phyloP scores from a whole-genome alignment of 2,888 invertebrate species.

The Dioctria rufipes region DNA sequence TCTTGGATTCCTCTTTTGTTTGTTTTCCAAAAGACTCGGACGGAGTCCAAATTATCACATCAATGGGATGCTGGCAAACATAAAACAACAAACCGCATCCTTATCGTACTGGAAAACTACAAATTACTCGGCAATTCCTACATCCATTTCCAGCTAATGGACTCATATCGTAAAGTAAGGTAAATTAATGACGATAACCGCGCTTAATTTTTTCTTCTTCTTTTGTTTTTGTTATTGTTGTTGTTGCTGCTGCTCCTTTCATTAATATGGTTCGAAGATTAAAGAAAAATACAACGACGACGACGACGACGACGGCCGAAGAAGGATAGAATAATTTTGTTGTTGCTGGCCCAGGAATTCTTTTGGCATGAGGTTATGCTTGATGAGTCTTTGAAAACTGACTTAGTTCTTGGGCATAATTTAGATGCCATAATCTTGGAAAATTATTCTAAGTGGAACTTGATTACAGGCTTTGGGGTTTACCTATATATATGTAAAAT shows the following conservation, averaged over 20 bases:
- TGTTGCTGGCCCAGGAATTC: conserved; percentile 3
- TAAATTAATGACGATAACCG: conserved; percentile 61
- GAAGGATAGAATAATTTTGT: background rate
- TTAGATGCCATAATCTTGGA: conserved; percentile 37
- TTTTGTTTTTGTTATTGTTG: too few relatives aligned
- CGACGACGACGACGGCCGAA: background rate
- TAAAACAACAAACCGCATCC: conserved; percentile 41
- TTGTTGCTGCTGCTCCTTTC: background rate
- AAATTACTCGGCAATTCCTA: conserved; percentile 55
- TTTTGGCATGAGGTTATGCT: background rate
- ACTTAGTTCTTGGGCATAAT: conserved; percentile 40
- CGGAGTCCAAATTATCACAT: conserved; percentile 38
- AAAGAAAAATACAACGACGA: conserved; percentile 2
- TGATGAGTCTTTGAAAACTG: conserved; percentile 27
- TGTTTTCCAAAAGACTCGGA: conserved; percentile 9
- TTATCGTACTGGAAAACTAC: conserved; percentile 53
- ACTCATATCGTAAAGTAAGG: conserved; percentile 62
- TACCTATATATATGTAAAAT: background rate
- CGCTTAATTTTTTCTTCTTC: background rate
- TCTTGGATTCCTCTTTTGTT: conserved; percentile 12
- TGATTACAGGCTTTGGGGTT: conserved; percentile 7
- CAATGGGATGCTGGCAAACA: conserved; percentile 44
- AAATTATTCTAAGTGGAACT: conserved; percentile 40
- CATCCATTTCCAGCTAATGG: conserved; percentile 60
- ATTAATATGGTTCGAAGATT: conserved; percentile 16